Evolutionary conservation across 2,888 invertebrate genomes (phyloP), one percentile per base, ranked within the genome.

Genomic region (Chymomyza procnemis): DNA sequence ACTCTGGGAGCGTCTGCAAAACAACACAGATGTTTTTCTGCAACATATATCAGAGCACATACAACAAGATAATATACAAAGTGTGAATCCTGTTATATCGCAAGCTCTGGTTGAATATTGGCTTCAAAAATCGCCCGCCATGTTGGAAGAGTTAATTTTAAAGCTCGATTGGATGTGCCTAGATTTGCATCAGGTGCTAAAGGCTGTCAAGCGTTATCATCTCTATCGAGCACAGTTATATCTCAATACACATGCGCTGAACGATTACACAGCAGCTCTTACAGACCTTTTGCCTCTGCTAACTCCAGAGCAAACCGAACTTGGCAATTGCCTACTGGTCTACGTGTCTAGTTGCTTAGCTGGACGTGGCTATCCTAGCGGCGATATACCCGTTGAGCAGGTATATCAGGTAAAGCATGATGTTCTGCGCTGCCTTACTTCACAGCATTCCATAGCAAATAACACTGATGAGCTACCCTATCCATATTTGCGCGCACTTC

Each of bases 271-370:
- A 0, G 93, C 94, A 21, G 95, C 96, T 0, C 90, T 97, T 66
- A 94, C 94, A 67, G 95, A 94, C 82, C 92, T 94, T 55, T 90
- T 94, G 78, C 92, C 92, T 0, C 91, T 93, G 71, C 85, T 94
- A 52, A 91, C 92, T 3, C 87, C 91, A 0, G 88, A 91, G 18
- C 73, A 84, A 63, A 79, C 69, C 69, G 90, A 94, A 75, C 92
- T 96, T 55, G 97, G 97, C 6, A 97, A 97, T 87, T 95, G 95
- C 72, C 91, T 97, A 75, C 91, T 97, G 61, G 96, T 97, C 2
- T 97, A 97, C 88, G 93, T 96, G 34, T 96, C 96, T 73, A 96
- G 96, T 76, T 97, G 97, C 86, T 92, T 97, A 73, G 95, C 96
- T n/a, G 97, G 97, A 0, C 92, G 96, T 66, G 95, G 95, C 0